Conservation (phyloP, 2,113 vertebrate species). For the Rallus limicola region DNA sequence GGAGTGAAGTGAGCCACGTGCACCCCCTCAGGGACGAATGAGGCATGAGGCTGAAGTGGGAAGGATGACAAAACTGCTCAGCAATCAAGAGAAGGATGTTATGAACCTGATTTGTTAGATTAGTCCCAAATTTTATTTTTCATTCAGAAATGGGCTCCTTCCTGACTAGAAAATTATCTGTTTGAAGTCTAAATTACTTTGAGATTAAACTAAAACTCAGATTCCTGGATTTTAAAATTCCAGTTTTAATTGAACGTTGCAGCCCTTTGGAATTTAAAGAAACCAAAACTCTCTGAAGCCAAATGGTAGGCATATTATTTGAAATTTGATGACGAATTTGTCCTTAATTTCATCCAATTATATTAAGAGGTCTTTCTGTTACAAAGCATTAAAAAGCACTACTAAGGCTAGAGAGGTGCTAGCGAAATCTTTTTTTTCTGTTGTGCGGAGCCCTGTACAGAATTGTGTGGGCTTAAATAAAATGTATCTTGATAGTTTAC, state of each 20-base stretch:
- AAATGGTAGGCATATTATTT: conserved; percentile 23
- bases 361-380: conserved; percentile 7
- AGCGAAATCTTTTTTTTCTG: conserved; percentile 12
- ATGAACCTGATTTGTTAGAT: neutral
- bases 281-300: neutral
- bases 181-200: neutral
- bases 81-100: neutral
- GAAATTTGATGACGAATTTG: conserved; percentile 34
- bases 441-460: neutral
- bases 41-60: neutral
- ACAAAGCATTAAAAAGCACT: conserved; percentile 22
- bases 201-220: neutral
- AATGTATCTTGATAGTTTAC: conserved; percentile 66
- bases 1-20: neutral
- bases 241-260: neutral
- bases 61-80: neutral
- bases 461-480: conserved; percentile 55
- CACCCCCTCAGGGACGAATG: neutral
- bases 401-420: conserved; percentile 21
- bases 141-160: neutral
- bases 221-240: conserved; percentile 8
- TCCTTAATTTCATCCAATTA: conserved; percentile 21
- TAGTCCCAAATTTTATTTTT: neutral
- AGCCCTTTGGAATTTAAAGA: neutral
- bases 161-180: conserved; percentile 3